Evolutionary conservation across 2,888 invertebrate species (phyloP).

Genomic region (Tethea ocularis): DNA sequence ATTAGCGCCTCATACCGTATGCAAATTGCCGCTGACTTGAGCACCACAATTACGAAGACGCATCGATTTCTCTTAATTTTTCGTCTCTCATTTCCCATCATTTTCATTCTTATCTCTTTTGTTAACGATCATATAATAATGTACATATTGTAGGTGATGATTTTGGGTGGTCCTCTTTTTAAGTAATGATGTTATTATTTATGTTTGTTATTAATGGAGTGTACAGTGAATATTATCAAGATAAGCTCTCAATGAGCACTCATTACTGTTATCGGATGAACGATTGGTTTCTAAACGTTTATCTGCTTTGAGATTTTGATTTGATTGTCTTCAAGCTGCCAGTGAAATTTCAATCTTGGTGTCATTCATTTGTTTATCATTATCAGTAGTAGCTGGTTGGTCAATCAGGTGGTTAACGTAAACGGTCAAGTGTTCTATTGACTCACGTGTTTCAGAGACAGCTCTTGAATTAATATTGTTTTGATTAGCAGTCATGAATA

Average conservation of each 20-base stretch:
- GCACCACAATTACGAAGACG: constrained; percentile 61
- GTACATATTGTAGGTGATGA: constrained; percentile 69
- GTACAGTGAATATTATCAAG: constrained; percentile 71
- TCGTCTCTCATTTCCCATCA: constrained; percentile 55
- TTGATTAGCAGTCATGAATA: neutral
- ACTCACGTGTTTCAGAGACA: neutral
- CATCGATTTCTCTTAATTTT: constrained; percentile 68
- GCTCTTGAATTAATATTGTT: neutral
- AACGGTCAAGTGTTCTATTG: neutral
- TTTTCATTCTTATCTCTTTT: constrained; percentile 65
- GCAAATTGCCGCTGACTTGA: constrained; percentile 68
- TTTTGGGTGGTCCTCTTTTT: constrained; percentile 77
- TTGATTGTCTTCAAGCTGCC: constrained; percentile 55
- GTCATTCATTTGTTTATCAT: constrained; percentile 22
- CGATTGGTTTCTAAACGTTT: constrained; percentile 71
- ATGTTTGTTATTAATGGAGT: constrained; percentile 74
- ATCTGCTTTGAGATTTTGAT: constrained; percentile 63
- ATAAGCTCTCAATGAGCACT: constrained; percentile 75
- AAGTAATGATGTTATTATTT: constrained; percentile 80
- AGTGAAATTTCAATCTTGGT: constrained; percentile 30
- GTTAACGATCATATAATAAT: constrained; percentile 64
- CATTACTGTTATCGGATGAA: constrained; percentile 76
- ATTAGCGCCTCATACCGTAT: constrained; percentile 78
- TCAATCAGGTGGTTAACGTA: neutral
- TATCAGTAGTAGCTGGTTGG: constrained; percentile 6